phyloP scores from a whole-genome alignment of 2,797 vertebrate genomes.

The Rallus crepitans region DNA sequence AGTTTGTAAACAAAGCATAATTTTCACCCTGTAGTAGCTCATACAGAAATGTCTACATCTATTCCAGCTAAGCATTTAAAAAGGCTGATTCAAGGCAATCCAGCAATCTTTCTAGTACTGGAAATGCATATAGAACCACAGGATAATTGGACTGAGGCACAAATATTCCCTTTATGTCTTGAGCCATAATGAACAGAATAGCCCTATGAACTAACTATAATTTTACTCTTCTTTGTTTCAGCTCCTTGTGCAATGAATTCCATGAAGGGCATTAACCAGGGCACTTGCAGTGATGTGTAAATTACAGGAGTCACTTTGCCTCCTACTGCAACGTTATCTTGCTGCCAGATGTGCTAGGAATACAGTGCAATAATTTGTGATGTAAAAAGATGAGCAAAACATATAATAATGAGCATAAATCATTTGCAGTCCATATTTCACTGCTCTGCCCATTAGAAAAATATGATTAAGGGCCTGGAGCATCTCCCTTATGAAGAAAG shows the following conservation, averaged over 20 bases:
- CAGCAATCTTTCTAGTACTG: conserved; percentile 59
- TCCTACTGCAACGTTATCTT: neutral
- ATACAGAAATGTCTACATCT: neutral
- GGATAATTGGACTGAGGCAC: conserved; percentile 71
- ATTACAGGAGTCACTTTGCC: conserved; percentile 48
- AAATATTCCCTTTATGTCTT: conserved; percentile 72
- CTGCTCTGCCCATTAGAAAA: neutral
- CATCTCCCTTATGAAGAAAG: no score
- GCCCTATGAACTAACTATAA: conserved; percentile 59
- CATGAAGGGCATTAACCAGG: neutral
- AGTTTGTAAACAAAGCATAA: neutral
- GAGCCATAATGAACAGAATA: conserved; percentile 65
- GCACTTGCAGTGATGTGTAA: conserved; percentile 22
- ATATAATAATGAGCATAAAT: neutral
- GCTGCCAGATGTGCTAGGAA: neutral
- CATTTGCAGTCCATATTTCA: neutral
- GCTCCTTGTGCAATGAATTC: conserved; percentile 22
- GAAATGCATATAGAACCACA: conserved; percentile 53
- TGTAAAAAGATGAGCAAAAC: neutral
- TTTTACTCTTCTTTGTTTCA: conserved; percentile 56
- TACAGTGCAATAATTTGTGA: neutral
- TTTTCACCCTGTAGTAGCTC: neutral
- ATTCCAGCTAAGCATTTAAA: conserved; percentile 3
- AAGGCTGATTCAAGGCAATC: conserved; percentile 42
- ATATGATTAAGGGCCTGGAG: neutral